Base-by-base conservation (phyloP, 2,888 invertebrate species). In the Odontothrips loti region DNA sequence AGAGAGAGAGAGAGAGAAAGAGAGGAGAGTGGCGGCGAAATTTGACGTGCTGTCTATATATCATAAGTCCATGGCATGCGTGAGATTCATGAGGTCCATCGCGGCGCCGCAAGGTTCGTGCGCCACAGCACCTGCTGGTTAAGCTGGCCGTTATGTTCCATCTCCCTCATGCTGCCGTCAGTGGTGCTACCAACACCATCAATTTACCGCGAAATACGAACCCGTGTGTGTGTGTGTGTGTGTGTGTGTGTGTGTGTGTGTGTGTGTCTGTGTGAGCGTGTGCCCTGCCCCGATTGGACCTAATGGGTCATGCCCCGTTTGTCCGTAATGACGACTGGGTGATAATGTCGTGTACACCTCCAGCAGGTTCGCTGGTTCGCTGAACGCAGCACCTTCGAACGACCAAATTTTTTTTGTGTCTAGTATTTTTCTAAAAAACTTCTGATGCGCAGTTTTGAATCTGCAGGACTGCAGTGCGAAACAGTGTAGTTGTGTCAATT, bases 91-190 rank as follows among this genome's bases (percentile, higher is more conserved):
- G 58, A n/a, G 58, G 17, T n/a, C 58, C 34, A 43, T 43, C 3
- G 34, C 34, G 34, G 34, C 6, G 34, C 34, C 34, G 34, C 34
- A 43, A 43, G 34, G 34, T 43, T 43, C 34, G 34, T 43, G n/a
- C 58, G 58, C 58, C 58, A 17, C 58, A n/a, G 20, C 58, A 58
- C 58, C 58, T 58, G 58, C 58, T n/a, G 58, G 58, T 43, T 43
- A 43, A 43, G 27, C 68, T 27, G 68, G 27, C 58, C 23, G 68
- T 75, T 27, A 75, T 75, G 68, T 75, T 27, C 68, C 68, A 75
- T 75, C 68, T 75, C 68, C 68, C 68, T 75, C 68, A 75, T 75
- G 68, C 23, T 27, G 68, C 68, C 68, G 68, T 75, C 68, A 75
- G 68, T 75, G 34, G 34, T 43, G 68, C 68, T 75, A 75, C 68